These are phyloP conservation scores for Selenia dentaria DNA, from an alignment of 2,888 invertebrate genomes.

Conservation along the genomic window DNA sequence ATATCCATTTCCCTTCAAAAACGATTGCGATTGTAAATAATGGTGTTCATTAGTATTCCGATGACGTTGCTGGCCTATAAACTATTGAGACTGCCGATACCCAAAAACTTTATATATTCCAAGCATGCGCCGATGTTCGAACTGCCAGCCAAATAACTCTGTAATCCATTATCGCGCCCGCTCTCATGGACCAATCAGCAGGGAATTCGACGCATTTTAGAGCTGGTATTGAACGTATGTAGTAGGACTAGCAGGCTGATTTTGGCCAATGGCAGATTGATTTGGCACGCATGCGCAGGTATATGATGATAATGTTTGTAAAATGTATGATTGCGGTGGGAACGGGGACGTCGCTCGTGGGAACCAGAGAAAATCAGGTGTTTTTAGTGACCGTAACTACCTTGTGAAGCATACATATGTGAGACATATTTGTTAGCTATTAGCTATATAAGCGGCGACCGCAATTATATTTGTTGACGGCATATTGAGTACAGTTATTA, in stretches of 20 bases:
- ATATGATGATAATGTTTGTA: conserved; percentile 63
- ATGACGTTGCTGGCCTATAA: conserved; percentile 39
- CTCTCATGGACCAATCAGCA: conserved; percentile 56
- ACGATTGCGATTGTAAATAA: conserved; percentile 30
- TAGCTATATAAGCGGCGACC: conserved; percentile 48
- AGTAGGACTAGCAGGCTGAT: conserved; percentile 40
- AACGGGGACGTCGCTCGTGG: conserved; percentile 70
- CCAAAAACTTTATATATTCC: conserved; percentile 41
- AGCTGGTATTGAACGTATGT: conserved; percentile 49
- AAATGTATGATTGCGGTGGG: conserved; percentile 65
- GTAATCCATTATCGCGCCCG: conserved; percentile 55
- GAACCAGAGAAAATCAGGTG: conserved; percentile 66
- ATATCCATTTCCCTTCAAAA: too few species aligned
- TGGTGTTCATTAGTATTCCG: conserved; percentile 30
- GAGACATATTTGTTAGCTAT: conserved; percentile 46
- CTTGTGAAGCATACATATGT: conserved; percentile 36
- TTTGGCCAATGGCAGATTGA: conserved; percentile 64
- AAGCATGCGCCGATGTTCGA: conserved; percentile 43
- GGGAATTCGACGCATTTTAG: conserved; percentile 59
- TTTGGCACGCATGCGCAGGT: conserved; percentile 63
- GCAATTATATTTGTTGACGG: conserved; percentile 39
- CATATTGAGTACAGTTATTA: conserved; percentile 29
- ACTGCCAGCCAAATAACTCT: conserved; percentile 49
- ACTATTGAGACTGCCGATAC: conserved; percentile 32
- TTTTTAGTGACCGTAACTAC: conserved; percentile 51